A percentile compares a stretch with the other conserved stretches of the same genome.
Conservation (phyloP, 2,113 vertebrate genomes). For the Catharus minimus region DNA sequence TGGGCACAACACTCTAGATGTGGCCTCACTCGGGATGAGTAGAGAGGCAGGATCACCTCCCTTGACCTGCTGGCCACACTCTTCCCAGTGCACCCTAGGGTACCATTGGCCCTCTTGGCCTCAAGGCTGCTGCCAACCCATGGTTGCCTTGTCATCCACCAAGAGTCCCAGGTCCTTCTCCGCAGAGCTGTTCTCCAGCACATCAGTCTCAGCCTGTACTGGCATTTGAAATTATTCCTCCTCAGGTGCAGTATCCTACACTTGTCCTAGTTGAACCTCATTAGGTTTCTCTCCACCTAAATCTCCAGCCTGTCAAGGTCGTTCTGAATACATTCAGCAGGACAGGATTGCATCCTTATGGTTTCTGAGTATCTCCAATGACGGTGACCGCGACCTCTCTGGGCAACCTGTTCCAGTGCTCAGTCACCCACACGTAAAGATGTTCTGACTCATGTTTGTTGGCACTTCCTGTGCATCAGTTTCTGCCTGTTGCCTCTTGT, state of each 20-base stretch:
- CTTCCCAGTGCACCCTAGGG: not conserved
- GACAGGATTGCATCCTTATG: not conserved
- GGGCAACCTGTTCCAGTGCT: not conserved
- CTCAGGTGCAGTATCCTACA: not conserved
- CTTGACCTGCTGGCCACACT: not conserved
- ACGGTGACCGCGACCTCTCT: not conserved
- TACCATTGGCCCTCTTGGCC: not conserved
- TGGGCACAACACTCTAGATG: not conserved
- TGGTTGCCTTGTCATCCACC: too few species aligned
- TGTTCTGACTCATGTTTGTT: not conserved
- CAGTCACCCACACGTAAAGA: fast-evolving
- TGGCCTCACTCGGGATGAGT: not conserved
- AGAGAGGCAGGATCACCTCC: not conserved
- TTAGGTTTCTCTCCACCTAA: not conserved
- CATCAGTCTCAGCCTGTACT: not conserved
- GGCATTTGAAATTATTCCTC: not conserved
- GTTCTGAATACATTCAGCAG: not conserved
- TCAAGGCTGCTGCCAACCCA: not conserved
- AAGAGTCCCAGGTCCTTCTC: not conserved
- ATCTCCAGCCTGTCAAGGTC: not conserved
- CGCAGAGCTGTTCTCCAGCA: fast-evolving
- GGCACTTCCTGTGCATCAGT: not conserved
- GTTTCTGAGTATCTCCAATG: not conserved
- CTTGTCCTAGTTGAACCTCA: not conserved
- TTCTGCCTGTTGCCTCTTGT: not conserved